A percentile compares a stretch with the other conserved stretches of the same genome.
phyloP scores from a whole-genome alignment of 2,113 vertebrate genomes.

The Plectropomus leopardus region DNA sequence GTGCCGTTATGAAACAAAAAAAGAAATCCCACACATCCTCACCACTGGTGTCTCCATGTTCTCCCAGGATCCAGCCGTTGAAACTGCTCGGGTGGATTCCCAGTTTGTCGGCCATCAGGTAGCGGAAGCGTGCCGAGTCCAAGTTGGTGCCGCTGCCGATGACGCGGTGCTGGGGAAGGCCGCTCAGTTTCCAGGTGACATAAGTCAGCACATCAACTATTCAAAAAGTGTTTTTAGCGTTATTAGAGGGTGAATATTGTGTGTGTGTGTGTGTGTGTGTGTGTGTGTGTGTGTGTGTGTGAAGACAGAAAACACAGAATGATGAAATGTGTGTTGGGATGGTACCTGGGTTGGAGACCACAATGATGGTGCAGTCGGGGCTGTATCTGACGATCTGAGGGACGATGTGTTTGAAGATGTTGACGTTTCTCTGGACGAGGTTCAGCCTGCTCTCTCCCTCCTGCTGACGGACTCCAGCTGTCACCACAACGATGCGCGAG shows the following conservation, averaged over 20 bases:
- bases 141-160: slow-evolving; percentile 98
- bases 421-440: slow-evolving; percentile 97
- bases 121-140: slow-evolving; percentile 96
- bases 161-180: slow-evolving; percentile 93
- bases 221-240: background rate
- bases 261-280: too few relatives aligned
- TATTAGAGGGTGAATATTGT: background rate
- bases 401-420: slow-evolving; percentile 96
- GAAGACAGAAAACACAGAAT: background rate
- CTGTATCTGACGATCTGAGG: slow-evolving; percentile 94
- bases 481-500: slow-evolving; percentile 95
- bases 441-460: slow-evolving; percentile 97
- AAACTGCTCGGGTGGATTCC: slow-evolving; percentile 93
- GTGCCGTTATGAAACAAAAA: background rate
- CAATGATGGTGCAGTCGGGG: slow-evolving; percentile 92
- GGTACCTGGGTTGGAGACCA: slow-evolving; percentile 97
- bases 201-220: slow-evolving; percentile 97
- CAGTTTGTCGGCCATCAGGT: slow-evolving; percentile 92
- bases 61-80: slow-evolving; percentile 96
- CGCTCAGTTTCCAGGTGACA: slow-evolving; percentile 97
- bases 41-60: slow-evolving; percentile 98
- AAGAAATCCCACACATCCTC: slow-evolving; percentile 58
- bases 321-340: background rate
- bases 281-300: too few relatives aligned
- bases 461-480: slow-evolving; percentile 96